Base-by-base conservation (phyloP, 2,113 vertebrate species). In the Bos taurus region DNA sequence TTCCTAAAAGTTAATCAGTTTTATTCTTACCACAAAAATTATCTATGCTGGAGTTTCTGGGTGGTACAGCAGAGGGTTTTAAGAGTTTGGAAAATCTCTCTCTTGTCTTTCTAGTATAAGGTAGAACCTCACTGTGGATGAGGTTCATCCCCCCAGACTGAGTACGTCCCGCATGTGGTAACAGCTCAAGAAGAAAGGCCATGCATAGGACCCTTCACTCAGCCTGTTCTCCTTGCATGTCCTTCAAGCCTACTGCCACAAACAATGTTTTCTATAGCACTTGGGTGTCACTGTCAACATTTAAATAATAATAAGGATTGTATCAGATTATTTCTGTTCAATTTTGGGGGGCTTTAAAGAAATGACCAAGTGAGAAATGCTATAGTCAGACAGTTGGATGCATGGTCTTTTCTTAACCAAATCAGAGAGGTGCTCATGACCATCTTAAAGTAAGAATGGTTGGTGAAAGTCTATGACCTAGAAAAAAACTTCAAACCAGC, bases 101-200 rank as follows among this genome's bases (percentile, higher is more conserved):
- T 67, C 7, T 62, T 77, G 12, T 12, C 36, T 71, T 7, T 60
- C 30, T 88, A 7, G 7, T 54, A 33, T 7, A 26, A 84, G 36
- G 67, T 2, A 57, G 52, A 50, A 83, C 2, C 26, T 57, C 16
- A 50, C 19, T 40, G 67, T 40, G 67, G 36, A 40, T 74, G 36
- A 40, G 67, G 11, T 74, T 40, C 67, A 23, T 71, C 36, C 21
- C 36, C 5, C 10, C 8, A 36, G 2, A 15, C 19, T 64, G 14
- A 40, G 7, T 46, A n/a, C 43, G 33, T 6, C 16, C 0, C 5
- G 10, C 6, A 2, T 6, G 13, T 33, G n/a, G 4, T 59, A 81
- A 64, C 13, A 50, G 6, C 52, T 93, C n/a, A 25, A 71, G 26
- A 46, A 19, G 5, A 46, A 28, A 93, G 48, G 26, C 5, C 43